Conservation (phyloP, 2,113 vertebrate species). For the Notechis scutatus region DNA sequence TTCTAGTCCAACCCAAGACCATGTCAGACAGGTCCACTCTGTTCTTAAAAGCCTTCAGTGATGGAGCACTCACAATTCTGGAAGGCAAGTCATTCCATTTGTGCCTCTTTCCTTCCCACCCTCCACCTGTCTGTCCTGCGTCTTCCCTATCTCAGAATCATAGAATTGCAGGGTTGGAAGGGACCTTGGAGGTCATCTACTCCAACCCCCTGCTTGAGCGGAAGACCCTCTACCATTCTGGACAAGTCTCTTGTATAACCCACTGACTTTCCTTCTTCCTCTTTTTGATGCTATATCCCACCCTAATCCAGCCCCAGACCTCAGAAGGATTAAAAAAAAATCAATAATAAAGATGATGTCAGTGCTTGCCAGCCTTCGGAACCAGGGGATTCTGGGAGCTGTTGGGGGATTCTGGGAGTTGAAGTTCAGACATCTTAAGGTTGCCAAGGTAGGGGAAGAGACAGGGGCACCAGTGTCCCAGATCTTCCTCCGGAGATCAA, state of each 20-base stretch:
- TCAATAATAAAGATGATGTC: not conserved
- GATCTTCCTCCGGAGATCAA: not conserved
- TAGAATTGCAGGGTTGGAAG: too few relatives aligned
- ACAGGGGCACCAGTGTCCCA: not conserved
- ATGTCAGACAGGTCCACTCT: not conserved
- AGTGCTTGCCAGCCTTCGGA: not conserved
- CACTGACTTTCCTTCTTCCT: not conserved
- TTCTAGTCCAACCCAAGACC: not conserved
- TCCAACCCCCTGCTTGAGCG: too few relatives aligned
- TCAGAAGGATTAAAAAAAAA: too few relatives aligned
- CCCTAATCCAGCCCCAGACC: not conserved
- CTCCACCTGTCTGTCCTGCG: too few relatives aligned
- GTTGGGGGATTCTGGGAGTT: not conserved
- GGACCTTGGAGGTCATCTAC: too few relatives aligned
- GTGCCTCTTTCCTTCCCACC: too few relatives aligned
- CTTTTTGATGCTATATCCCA: not conserved
- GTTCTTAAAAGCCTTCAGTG: not conserved
- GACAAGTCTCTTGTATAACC: not conserved
- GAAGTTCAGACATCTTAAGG: not conserved
- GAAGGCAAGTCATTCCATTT: too few relatives aligned
- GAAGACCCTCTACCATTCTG: too few relatives aligned
- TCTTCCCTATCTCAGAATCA: too few relatives aligned
- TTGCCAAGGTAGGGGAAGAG: not conserved
- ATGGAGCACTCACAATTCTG: too few relatives aligned
- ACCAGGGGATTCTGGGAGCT: not conserved